Evolutionary conservation across 2,113 vertebrate genomes (phyloP), one percentile per base, ranked within the genome.

Genomic region (Camelus bactrianus): DNA sequence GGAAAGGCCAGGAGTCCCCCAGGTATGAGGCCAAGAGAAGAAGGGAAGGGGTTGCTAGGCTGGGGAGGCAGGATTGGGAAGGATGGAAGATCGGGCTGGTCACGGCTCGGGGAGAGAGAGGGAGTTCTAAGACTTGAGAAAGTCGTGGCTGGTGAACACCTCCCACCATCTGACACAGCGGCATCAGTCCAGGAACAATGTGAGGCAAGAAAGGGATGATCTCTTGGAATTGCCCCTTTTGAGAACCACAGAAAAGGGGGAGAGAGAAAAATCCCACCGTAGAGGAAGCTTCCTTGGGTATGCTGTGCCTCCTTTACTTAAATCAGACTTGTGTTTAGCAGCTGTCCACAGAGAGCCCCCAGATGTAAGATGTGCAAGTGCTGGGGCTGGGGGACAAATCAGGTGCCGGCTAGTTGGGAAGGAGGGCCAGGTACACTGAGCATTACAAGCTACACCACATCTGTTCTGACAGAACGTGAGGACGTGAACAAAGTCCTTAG

Each of bases 1-100:
- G 75, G 42, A 84, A 65, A 92, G 77, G 48, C 58, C 97, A 98
- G 98, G 98, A 96, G 60, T 84, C 58, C 30, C 42, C 97, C 96
- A 69, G 67, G 35, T 22, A 75, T 75, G 79, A 84, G 83, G 32
- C 52, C 67, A 69, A 28, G 38, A 82, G 76, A 90, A 35, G 56
- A 81, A 79, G 60, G 75, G 77, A 80, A 67, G 22, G 16, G 64
- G 48, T 52, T 3, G 13, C 48, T 58, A 46, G 32, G 65, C 0
- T 14, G 15, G 62, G 54, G 46, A 94, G 38, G 72, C 38, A 64
- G 70, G 52, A 46, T 46, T 65, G 30, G 62, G 67, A 88, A 48
- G 62, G 70, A 64, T 11, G 48, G 88, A 54, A 89, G 54, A 52
- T 48, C 26, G 72, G 77, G 32, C 35, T 88, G 64, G 48, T n/a